Evolutionary conservation across 2,797 vertebrate genomes (phyloP).

Genomic region (Hippopotamyrus pictus): DNA sequence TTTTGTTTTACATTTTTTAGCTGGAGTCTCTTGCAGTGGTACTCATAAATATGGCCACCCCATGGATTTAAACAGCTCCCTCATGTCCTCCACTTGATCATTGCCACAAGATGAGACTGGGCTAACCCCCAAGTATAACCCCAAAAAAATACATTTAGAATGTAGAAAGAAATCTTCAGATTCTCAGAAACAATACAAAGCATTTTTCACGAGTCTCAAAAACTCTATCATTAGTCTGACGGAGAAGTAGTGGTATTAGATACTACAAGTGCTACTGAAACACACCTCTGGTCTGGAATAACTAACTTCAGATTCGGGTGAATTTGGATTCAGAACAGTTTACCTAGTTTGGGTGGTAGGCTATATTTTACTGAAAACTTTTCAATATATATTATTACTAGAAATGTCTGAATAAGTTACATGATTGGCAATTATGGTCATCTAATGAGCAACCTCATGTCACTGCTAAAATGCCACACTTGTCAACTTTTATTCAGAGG

Average conservation of each 20-base stretch:
- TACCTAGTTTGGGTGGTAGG: neutral
- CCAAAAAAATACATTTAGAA: neutral
- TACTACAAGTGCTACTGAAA: neutral
- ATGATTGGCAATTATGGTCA: neutral
- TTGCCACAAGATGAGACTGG: neutral
- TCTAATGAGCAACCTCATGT: neutral
- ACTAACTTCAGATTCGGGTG: neutral
- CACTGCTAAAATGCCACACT: neutral
- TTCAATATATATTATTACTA: neutral
- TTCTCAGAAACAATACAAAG: neutral
- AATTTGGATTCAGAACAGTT: neutral
- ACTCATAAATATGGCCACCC: neutral
- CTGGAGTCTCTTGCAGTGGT: neutral
- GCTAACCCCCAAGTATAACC: neutral
- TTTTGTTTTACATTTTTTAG: neutral
- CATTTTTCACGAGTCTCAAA: neutral
- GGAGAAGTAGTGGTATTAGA: neutral
- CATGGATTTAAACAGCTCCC: neutral
- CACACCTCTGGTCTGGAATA: neutral
- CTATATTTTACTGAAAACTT: neutral
- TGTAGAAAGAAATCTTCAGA: neutral
- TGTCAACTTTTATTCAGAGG: neutral
- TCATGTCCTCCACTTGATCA: neutral
- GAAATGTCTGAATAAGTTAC: neutral
- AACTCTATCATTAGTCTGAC: neutral